These are phyloP conservation scores for Urophycis tenuis DNA, from an alignment of 2,797 vertebrate species.

Conservation along the genomic window DNA sequence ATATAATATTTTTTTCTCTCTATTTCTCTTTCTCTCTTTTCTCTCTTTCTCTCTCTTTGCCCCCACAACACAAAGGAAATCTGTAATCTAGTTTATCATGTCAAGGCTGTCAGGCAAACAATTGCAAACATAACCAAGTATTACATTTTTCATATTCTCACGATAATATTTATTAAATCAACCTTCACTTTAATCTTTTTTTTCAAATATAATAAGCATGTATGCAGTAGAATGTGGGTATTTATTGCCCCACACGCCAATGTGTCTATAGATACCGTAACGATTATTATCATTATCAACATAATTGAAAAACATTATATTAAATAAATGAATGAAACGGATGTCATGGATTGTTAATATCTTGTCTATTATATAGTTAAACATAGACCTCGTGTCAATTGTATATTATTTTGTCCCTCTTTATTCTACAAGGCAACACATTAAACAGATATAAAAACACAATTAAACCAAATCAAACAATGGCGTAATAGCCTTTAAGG, in stretches of 20 bases:
- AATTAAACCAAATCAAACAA: neutral
- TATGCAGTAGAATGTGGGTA: neutral
- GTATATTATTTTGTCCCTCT: neutral
- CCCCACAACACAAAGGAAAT: neutral
- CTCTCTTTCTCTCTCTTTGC: neutral
- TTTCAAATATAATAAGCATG: neutral
- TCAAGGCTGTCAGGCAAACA: neutral
- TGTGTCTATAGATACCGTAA: neutral
- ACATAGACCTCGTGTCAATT: neutral
- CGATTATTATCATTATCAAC: neutral
- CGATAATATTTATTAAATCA: neutral
- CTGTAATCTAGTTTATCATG: neutral
- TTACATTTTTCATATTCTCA: constrained; percentile 2
- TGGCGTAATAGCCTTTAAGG: neutral
- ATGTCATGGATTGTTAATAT: neutral
- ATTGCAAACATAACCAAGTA: neutral
- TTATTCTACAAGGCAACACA: neutral
- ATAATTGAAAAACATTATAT: neutral
- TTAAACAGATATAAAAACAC: neutral
- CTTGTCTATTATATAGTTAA: neutral
- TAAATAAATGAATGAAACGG: neutral
- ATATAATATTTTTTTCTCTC: constrained; percentile 1
- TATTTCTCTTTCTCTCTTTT: neutral
- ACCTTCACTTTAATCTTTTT: no score
- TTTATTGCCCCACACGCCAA: neutral